Evolutionary conservation across 2,113 vertebrate species (phyloP).

Genomic region (Gopherus evgoodei): DNA sequence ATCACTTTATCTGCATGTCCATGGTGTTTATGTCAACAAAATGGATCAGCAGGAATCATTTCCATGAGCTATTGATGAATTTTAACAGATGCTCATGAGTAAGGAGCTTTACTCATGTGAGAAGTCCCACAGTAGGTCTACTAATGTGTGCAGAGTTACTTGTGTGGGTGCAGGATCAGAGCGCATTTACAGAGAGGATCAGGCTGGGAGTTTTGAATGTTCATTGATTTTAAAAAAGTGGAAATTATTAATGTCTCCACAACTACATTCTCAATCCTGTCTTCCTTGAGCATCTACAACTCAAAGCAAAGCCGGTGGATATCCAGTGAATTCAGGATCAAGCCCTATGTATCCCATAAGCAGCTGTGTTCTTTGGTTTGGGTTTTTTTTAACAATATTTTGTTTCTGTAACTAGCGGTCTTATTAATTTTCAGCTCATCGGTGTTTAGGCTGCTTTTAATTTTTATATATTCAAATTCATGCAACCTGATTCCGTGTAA

Average conservation of each 20-base stretch:
- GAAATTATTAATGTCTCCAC: not conserved
- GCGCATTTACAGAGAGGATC: not conserved
- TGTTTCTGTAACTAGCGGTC: not conserved
- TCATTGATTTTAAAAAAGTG: not conserved
- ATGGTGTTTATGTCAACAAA: not conserved
- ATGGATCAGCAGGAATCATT: not conserved
- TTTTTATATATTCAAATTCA: not conserved
- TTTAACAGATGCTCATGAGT: not conserved
- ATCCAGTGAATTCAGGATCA: not conserved
- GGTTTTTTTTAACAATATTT: not conserved
- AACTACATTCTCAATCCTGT: not conserved
- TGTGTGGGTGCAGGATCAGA: not conserved
- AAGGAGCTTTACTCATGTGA: not conserved
- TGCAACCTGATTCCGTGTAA: not conserved
- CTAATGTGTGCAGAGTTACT: not conserved
- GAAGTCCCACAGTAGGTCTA: not conserved
- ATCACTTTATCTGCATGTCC: not conserved
- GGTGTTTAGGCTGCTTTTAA: conserved; percentile 13
- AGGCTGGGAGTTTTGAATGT: not conserved
- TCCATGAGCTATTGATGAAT: not conserved
- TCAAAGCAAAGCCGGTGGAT: not conserved
- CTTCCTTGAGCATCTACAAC: not conserved
- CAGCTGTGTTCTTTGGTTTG: not conserved
- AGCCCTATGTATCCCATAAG: not conserved
- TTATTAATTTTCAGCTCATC: conserved; percentile 30